Conservation (phyloP, 2,797 vertebrate genomes). For the Sciaenops ocellatus region DNA sequence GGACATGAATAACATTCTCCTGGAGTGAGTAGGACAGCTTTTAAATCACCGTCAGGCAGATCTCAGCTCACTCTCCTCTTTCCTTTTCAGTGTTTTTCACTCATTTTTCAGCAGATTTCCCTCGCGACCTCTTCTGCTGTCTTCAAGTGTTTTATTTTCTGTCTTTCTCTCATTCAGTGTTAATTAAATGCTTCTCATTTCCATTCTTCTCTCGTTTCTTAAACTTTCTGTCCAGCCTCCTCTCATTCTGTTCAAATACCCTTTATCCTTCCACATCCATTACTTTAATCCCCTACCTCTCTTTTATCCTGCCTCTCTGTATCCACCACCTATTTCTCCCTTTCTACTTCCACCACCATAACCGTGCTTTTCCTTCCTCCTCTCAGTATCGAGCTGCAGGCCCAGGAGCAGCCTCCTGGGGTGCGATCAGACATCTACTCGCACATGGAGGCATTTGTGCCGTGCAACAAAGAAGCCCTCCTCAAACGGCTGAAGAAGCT, state of each 20-base stretch:
- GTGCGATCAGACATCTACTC: conserved; percentile 91
- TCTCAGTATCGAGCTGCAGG: conserved; percentile 95
- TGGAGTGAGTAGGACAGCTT: conserved; percentile 92
- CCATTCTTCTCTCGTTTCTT: conserved; percentile 16
- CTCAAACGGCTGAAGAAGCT: conserved; percentile 97
- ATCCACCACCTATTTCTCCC: conserved; percentile 6
- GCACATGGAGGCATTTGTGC: conserved; percentile 96
- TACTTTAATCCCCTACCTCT: conserved; percentile 8
- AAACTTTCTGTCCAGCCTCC: conserved; percentile 15
- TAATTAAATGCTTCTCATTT: conserved; percentile 56
- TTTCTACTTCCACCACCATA: not conserved
- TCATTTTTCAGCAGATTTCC: conserved; percentile 56
- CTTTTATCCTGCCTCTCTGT: not conserved
- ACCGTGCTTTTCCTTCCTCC: conserved; percentile 31
- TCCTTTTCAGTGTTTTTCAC: conserved; percentile 23
- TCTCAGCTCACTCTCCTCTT: conserved; percentile 42
- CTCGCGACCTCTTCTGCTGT: conserved; percentile 43
- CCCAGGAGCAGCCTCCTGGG: conserved; percentile 91
- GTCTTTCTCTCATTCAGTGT: conserved; percentile 33
- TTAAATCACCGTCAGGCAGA: conserved; percentile 54
- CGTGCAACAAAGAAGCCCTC: conserved; percentile 96
- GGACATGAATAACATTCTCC: conserved; percentile 98
- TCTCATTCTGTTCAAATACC: conserved; percentile 8
- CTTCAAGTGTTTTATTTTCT: conserved; percentile 52
- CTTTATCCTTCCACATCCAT: conserved; percentile 1